Evolutionary conservation across 2,888 invertebrate genomes (phyloP).

Genomic region (Kryphioiulus occultus): DNA sequence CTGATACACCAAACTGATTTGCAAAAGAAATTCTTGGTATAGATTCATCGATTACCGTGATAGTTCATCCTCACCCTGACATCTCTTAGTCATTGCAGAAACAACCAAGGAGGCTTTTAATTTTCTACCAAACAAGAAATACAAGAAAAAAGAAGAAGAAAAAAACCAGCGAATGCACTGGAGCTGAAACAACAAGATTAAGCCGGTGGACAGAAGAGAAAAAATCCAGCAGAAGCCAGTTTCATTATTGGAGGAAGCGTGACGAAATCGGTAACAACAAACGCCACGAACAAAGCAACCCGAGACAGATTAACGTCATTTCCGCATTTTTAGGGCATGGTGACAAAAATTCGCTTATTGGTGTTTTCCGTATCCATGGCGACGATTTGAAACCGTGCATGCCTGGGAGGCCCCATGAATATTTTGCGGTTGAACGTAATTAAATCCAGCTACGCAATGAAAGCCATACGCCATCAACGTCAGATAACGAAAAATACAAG

Average conservation of each 20-base stretch:
- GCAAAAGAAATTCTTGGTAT: neutral
- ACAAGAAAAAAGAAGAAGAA: neutral
- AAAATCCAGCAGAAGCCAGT: neutral
- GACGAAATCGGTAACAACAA: neutral
- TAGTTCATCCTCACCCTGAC: neutral
- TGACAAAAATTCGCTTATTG: neutral
- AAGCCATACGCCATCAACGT: neutral
- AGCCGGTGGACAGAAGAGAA: neutral
- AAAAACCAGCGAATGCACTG: neutral
- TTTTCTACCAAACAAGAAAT: neutral
- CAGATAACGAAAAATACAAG: too few relatives aligned
- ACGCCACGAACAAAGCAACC: neutral
- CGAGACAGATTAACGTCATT: neutral
- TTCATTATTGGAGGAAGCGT: neutral
- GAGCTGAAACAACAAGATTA: neutral
- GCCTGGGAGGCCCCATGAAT: neutral
- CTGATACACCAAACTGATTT: neutral
- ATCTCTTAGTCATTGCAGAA: neutral
- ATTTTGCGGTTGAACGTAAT: neutral
- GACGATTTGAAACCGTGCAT: neutral
- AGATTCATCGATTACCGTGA: neutral
- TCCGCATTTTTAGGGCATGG: neutral
- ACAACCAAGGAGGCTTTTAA: neutral
- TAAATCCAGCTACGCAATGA: neutral
- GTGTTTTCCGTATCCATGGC: neutral